Evolutionary conservation across 2,113 vertebrate species (phyloP), one percentile per base, ranked within the genome.

Genomic region (Arizona elegans): DNA sequence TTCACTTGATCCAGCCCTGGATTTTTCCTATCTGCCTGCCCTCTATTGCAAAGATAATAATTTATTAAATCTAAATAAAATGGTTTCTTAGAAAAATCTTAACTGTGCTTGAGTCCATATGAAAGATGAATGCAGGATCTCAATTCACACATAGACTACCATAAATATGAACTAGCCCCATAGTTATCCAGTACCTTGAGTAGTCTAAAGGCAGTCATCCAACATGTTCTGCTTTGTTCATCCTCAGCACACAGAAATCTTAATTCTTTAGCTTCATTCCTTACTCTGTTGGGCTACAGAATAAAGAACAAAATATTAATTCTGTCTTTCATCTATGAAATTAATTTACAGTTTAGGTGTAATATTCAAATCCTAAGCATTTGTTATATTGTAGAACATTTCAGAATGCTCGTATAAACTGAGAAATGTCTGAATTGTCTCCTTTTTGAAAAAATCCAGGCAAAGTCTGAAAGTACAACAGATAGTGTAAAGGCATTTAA

Each of bases 121-220:
- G n/a, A 75, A 75, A 19, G n/a, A 75, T 75, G 15, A 75, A 38
- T 38, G 29, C 53, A 88, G 33, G n/a, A n/a, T 8, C 55, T 55
- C 29, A 56, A 24, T 17, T 38, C 26, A 43, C 3, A 55, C 55
- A 12, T 1, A 86, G 53, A 4, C 21, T 59, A 29, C 2, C 26
- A 29, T 9, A 86, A 91, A 54, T 53, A 23, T 5, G 11, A n/a
- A 54, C 33, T 33, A 70, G 24, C 52, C 54, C 24, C 13, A 52
- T 59, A 38, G 1, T 43, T 50, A 90, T 70, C 10, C 53, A 24
- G 81, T 98, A 99, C 99, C 99, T 99, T 99, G 93, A 99, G 98
- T n/a, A 99, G 98, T 94, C 99, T 97, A 97, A 99, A 99, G 0
- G 99, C 98, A 0, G 98, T 99, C 98, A 99, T 98, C 99, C 99